phyloP scores from a whole-genome alignment of 2,113 vertebrate genomes.

The Indri indri region DNA sequence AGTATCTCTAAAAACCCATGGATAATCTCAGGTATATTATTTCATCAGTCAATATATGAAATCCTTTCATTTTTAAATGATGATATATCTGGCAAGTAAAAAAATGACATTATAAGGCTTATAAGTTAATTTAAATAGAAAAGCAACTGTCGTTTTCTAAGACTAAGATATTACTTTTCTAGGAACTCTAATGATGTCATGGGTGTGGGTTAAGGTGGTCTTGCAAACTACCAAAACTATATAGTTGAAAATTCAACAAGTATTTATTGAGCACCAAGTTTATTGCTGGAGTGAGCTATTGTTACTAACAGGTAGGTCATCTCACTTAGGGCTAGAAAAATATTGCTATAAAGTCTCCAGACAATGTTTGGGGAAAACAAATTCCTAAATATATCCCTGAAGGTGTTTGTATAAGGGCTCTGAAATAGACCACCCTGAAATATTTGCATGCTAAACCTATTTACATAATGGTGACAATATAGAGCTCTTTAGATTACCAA shows the following conservation, averaged over 20 bases:
- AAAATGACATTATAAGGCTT: not conserved
- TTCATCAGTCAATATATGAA: not conserved
- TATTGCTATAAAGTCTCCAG: not conserved
- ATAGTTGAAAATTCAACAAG: not conserved
- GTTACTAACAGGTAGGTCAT: not conserved
- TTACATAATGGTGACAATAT: not conserved
- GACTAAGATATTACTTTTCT: not conserved
- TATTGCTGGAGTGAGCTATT: not conserved
- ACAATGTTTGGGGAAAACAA: conserved; percentile 28
- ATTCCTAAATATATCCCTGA: conserved; percentile 5
- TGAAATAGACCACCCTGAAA: not conserved
- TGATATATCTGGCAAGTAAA: not conserved
- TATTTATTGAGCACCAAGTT: not conserved
- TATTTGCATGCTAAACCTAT: not conserved
- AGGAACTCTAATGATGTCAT: not conserved
- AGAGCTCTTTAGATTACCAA: not conserved
- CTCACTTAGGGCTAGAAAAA: conserved; percentile 31
- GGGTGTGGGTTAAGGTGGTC: not conserved
- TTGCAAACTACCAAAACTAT: not conserved
- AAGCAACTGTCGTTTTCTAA: not conserved
- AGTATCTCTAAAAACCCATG: not conserved
- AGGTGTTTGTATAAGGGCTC: conserved; percentile 1
- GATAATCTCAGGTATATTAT: not conserved
- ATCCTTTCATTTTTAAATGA: conserved; percentile 14
- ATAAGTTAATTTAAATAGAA: conserved; percentile 8